Conservation (phyloP, 1,140 invertebrate species). For the Patella vulgata region DNA sequence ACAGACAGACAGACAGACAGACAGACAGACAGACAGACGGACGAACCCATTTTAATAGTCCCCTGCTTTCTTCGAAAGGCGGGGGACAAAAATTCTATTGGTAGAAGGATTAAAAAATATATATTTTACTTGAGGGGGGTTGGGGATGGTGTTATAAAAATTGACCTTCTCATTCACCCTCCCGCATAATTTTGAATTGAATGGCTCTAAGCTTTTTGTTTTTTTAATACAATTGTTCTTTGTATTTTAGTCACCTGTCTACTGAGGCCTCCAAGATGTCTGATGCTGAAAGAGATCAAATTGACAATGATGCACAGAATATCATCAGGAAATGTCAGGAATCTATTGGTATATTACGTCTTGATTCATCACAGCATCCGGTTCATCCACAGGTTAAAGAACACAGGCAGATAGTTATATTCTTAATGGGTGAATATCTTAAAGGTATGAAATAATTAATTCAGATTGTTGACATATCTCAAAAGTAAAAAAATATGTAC, state of each 20-base stretch:
- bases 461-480: neutral
- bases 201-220: too few relatives aligned
- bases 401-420: slow-evolving; percentile 79
- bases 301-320: slow-evolving; percentile 84
- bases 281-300: slow-evolving; percentile 83
- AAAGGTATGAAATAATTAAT: slow-evolving; percentile 55
- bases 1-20: too few relatives aligned
- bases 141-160: too few relatives aligned
- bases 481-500: too few relatives aligned
- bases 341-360: slow-evolving; percentile 79
- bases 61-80: too few relatives aligned
- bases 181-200: too few relatives aligned
- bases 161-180: too few relatives aligned
- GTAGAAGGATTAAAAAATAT: too few relatives aligned
- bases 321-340: slow-evolving; percentile 85
- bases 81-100: too few relatives aligned
- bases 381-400: slow-evolving; percentile 77
- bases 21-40: too few relatives aligned
- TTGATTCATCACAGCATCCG: slow-evolving; percentile 66
- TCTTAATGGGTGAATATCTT: slow-evolving; percentile 79
- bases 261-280: slow-evolving; percentile 76
- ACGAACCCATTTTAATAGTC: too few relatives aligned
- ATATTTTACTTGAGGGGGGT: too few relatives aligned
- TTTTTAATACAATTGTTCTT: slow-evolving; percentile 46
- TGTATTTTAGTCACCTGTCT: slow-evolving; percentile 44